Base-by-base conservation (phyloP, 1,140 invertebrate species). In the Diprion similis region DNA sequence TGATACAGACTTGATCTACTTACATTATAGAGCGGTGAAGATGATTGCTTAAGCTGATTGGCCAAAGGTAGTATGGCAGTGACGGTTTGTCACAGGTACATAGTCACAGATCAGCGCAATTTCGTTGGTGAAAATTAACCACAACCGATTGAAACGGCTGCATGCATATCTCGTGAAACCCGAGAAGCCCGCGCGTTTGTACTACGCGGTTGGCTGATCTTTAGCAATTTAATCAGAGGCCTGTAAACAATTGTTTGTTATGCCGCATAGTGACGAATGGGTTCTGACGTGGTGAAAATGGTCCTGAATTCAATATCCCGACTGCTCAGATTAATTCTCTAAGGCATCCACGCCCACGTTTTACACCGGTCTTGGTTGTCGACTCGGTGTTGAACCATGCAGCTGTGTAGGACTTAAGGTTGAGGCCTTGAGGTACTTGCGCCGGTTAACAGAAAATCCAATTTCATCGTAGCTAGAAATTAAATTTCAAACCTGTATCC, bases 191-290 rank as follows among this genome's bases (percentile, higher is more conserved):
- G 51, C 11, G 51, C 11, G 11, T 59, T 15, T 59, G 6, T 59
- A 59, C 9, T 59, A 8, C 51, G 9, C 51, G 51, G 51, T 59
- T 59, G 6, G 51, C 51, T 59, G 51, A 13, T 59, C 51, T 59
- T 59, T 59, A 59, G 51, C 51, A 17, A 59, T 59, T 10, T 59
- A 59, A 59, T 59, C 51, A 37, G 24, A 8, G 51, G 3, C n/a
- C n/a, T 10, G 51, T 59, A 59, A 59, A 59, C 51, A 59, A 59
- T 59, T 59, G 51, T 59, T 59, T 59, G 24, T 15, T 59, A 59
- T 59, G 24, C 24, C 51, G n/a, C 51, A 9, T 13, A 59, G 7
- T 59, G 51, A 59, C 51, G 51, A 59, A 59, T 59, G 51, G 11
- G 51, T 59, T 15, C n/a, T 9, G 51, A 59, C 51, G 51, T 59